These are phyloP conservation scores for Electrona antarctica DNA, from an alignment of 2,113 vertebrate species.

Conservation along the genomic window DNA sequence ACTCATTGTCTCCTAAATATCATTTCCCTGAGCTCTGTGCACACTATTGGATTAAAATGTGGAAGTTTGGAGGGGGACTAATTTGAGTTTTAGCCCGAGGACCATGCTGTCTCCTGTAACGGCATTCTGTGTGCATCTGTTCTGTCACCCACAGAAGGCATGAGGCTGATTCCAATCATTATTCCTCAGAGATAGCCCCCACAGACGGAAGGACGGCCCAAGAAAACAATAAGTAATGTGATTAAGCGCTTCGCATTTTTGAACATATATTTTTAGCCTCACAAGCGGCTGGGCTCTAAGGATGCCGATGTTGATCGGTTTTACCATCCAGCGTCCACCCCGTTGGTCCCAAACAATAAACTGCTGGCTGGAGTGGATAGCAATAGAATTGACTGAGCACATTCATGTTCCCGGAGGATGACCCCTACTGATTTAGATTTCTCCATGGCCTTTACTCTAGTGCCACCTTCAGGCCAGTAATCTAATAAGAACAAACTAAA, in stretches of 20 bases:
- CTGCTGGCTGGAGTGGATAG: no score
- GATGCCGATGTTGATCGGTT: no score
- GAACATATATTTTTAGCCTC: not conserved
- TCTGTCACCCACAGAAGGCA: constrained; percentile 56
- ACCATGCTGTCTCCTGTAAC: constrained; percentile 53
- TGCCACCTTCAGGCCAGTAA: no score
- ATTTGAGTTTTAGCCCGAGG: constrained; percentile 62
- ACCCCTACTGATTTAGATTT: no score
- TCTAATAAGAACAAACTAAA: no score
- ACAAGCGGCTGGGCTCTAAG: no score
- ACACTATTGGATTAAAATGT: constrained; percentile 75
- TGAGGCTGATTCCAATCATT: constrained; percentile 35
- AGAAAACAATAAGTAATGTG: constrained; percentile 40
- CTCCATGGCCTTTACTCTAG: no score
- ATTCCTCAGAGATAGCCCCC: constrained; percentile 44
- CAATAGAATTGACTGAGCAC: no score
- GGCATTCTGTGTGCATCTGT: constrained; percentile 63
- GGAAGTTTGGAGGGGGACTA: constrained; percentile 65
- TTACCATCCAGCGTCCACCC: no score
- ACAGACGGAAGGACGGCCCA: constrained; percentile 51
- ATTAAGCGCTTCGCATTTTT: constrained; percentile 43
- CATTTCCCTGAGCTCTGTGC: constrained; percentile 72
- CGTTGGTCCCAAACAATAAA: no score
- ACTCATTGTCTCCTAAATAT: constrained; percentile 76
- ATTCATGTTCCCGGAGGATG: no score